Evolutionary conservation across 2,797 vertebrate species (phyloP).

Genomic region (Vultur gryphus): DNA sequence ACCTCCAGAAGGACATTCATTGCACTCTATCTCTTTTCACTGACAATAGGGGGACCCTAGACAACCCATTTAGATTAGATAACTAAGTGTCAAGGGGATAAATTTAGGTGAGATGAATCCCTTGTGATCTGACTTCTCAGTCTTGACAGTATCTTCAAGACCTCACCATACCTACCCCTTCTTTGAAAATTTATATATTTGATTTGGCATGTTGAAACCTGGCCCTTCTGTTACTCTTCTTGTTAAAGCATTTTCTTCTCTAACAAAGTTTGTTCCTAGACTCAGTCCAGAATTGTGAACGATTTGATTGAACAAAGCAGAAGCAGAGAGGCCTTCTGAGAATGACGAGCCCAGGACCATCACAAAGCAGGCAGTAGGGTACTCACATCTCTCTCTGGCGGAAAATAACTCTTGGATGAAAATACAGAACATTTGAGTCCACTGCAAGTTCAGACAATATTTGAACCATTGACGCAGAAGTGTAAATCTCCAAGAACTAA

Average conservation of each 20-base stretch:
- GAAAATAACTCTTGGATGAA: background rate
- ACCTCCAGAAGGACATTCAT: background rate
- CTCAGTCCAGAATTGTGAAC: background rate
- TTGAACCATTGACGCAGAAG: background rate
- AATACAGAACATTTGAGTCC: background rate
- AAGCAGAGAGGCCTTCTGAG: background rate
- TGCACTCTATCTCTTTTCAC: background rate
- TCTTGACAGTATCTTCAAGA: background rate
- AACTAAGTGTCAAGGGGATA: background rate
- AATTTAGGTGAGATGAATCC: background rate
- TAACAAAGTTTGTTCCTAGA: background rate
- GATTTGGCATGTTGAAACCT: background rate
- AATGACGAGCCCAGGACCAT: background rate
- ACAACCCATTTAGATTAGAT: background rate
- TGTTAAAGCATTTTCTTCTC: background rate
- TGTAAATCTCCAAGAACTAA: background rate
- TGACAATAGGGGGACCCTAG: background rate
- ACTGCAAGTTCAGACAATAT: conserved; percentile 15
- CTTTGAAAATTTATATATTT: background rate
- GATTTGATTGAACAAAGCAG: background rate
- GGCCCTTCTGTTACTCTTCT: background rate
- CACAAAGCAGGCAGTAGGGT: background rate
- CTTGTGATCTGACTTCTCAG: background rate
- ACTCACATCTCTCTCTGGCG: background rate
- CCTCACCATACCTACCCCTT: background rate